Base-by-base conservation (phyloP, 2,888 invertebrate genomes). In the Julus scanicus region DNA sequence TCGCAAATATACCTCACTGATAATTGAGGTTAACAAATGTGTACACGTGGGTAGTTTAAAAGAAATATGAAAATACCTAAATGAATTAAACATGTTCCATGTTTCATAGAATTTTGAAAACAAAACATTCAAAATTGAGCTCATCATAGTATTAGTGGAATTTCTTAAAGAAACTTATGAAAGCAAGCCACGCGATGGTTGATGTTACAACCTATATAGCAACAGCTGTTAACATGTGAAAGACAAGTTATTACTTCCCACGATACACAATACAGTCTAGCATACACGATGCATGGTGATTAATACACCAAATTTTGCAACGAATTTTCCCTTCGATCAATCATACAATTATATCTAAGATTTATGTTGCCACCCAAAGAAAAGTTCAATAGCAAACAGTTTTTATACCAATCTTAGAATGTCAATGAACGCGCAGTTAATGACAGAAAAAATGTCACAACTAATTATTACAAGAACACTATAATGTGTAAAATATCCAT, bases 241-340 rank as follows among this genome's bases (percentile, higher is more conserved):
- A 71, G 20, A n/a, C 71, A 71, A 71, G 20, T 71, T 71, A 71
- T 71, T 71, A 71, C 8, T 5, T 71, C 29, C 71, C 71, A 71
- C 71, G 71, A 17, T 9, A 29, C 20, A 71, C 71, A 71, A 71
- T 29, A n/a, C 20, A 71, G 11, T 3, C 71, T 8, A 20, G 17
- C 71, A 71, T 29, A 29, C 71, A 71, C 15, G 15, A 63, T 63
- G n/a, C 29, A 29, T 29, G 29, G 71, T 71, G 71, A 71, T 29
- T 29, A 9, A 71, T 71, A 29, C 29, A 2, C 9, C 20, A 11
- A 20, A 20, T 71, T 71, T 29, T 71, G 4, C 63, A n/a, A 2
- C n/a, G n/a, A 63, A 63, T 63, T 63, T n/a, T 17, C 63, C 63
- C 17, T n/a, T 2, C 8, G 29, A 71, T 71, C 71, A 71, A 71